These are phyloP conservation scores for Chaenocephalus aceratus DNA, from an alignment of 2,113 vertebrate genomes.

Conservation along the genomic window DNA sequence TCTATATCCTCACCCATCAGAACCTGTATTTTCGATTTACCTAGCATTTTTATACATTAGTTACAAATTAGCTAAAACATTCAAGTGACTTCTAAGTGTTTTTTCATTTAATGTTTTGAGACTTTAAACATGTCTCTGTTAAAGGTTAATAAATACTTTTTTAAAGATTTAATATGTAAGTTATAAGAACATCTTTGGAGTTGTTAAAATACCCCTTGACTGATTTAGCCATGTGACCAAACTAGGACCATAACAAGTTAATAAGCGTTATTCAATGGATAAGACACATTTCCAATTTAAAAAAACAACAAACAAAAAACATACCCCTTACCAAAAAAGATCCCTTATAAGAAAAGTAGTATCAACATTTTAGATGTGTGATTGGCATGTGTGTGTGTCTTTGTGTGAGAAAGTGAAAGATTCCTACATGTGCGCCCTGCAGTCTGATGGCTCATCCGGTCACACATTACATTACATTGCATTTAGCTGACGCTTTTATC, in stretches of 20 bases:
- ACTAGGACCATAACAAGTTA: not conserved
- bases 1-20: not conserved
- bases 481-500: no score
- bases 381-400: slow-evolving; percentile 5
- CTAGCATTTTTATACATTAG: not conserved
- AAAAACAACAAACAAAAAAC: no score
- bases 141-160: no score
- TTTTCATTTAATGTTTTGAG: not conserved
- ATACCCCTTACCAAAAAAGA: not conserved
- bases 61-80: not conserved
- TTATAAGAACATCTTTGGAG: not conserved
- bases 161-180: not conserved
- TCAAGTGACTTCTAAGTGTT: not conserved
- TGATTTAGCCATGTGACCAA: not conserved
- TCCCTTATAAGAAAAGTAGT: not conserved
- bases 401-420: slow-evolving; percentile 46
- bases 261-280: not conserved
- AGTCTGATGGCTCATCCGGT: slow-evolving; percentile 54
- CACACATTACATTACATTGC: slow-evolving; percentile 19
- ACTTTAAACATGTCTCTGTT: not conserved
- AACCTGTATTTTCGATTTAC: not conserved
- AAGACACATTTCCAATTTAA: not conserved
- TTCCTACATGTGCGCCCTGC: slow-evolving; percentile 32
- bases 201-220: not conserved
- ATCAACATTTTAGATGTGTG: no score